These are phyloP conservation scores for Syngnathus typhle DNA, from an alignment of 2,113 vertebrate genomes.

Conservation along the genomic window DNA sequence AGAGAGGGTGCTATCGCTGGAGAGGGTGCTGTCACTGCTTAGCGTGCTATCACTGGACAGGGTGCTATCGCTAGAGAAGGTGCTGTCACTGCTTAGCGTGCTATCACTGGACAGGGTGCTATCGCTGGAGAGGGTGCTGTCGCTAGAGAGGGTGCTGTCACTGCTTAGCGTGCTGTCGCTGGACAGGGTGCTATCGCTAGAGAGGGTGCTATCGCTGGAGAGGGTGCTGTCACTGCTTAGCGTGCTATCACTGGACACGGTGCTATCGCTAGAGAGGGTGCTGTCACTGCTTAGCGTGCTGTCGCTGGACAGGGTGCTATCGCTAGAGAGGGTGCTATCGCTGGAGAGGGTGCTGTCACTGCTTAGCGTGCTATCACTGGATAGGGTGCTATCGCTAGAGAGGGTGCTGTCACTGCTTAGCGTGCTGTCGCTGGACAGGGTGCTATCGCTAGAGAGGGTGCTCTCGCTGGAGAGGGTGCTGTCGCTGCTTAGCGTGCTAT, in stretches of 20 bases:
- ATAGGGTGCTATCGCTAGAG: neutral
- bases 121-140: too few relatives aligned
- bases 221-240: too few relatives aligned
- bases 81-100: too few relatives aligned
- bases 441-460: neutral
- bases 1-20: too few relatives aligned
- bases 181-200: too few relatives aligned
- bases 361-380: neutral
- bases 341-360: neutral
- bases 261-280: neutral
- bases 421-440: neutral
- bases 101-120: too few relatives aligned
- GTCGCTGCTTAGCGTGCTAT: neutral
- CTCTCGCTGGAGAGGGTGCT: neutral
- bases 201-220: too few relatives aligned
- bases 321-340: neutral
- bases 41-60: too few relatives aligned
- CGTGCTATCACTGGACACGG: neutral
- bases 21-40: too few relatives aligned
- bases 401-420: neutral
- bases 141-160: too few relatives aligned
- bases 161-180: too few relatives aligned
- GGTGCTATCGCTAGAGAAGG: too few relatives aligned
- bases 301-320: accelerated
- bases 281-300: neutral